Percentiles rank a stretch among this genome's conserved stretches.
Conservation (phyloP, 2,113 vertebrate genomes). For the Marmota monax region DNA sequence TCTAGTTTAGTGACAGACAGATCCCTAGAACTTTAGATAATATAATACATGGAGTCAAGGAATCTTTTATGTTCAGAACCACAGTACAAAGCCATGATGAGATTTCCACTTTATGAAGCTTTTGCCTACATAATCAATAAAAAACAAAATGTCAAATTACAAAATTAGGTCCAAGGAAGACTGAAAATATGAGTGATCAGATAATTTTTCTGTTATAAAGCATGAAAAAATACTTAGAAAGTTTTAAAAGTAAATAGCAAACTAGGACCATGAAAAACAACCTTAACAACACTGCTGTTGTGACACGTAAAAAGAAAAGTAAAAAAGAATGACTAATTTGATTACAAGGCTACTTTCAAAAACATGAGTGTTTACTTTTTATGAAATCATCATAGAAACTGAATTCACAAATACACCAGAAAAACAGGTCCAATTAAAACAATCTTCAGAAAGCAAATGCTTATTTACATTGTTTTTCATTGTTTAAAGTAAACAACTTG, state of each 20-base stretch:
- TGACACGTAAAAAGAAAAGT: not conserved
- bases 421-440: not conserved
- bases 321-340: not conserved
- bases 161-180: not conserved
- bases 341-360: not conserved
- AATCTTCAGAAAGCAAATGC: not conserved
- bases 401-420: conserved; percentile 19
- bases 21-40: not conserved
- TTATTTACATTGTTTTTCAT: not conserved
- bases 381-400: not conserved
- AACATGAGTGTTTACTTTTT: conserved; percentile 10
- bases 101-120: not conserved
- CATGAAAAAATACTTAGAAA: not conserved
- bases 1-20: not conserved
- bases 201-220: conserved; percentile 51
- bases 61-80: not conserved
- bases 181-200: not conserved
- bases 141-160: not conserved
- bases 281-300: not conserved
- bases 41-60: not conserved
- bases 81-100: not conserved
- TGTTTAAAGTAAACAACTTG: not conserved
- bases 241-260: conserved; percentile 35
- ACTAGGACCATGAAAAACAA: conserved; percentile 33
- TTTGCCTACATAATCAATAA: not conserved